Evolutionary conservation across 1,140 invertebrate genomes (phyloP).

Genomic region (Cotesia glomerata): DNA sequence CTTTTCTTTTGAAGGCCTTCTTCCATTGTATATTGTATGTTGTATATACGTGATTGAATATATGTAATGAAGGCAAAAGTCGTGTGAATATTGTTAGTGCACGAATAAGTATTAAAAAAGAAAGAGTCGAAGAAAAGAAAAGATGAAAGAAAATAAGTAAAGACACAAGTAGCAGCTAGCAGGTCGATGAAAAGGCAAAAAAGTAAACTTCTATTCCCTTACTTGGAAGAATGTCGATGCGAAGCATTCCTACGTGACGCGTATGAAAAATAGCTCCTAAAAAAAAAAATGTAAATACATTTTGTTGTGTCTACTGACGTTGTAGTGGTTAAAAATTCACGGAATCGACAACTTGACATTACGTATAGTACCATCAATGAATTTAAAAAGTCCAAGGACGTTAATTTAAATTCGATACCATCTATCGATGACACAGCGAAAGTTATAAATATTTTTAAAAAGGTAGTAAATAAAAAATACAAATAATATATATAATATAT

Average conservation of each 20-base stretch:
- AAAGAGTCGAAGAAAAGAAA: background rate
- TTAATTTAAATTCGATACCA: background rate
- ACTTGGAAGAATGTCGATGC: constrained; percentile 31
- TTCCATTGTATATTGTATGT: background rate
- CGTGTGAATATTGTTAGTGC: background rate
- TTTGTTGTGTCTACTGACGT: background rate
- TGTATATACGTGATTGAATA: background rate
- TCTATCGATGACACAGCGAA: background rate
- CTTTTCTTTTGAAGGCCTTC: background rate
- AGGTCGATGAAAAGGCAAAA: background rate
- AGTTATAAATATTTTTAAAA: background rate
- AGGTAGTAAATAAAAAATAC: no score
- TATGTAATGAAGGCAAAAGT: constrained; percentile 10
- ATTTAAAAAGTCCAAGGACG: constrained; percentile 5
- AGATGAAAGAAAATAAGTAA: background rate
- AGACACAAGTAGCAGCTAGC: background rate
- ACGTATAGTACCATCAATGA: constrained; percentile 6
- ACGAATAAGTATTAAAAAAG: background rate
- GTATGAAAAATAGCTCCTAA: background rate
- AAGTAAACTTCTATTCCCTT: constrained; percentile 5
- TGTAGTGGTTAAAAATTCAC: background rate
- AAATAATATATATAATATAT: background rate
- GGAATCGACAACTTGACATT: background rate
- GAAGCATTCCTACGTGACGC: constrained; percentile 27
- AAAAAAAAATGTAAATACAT: background rate